These are phyloP conservation scores for Lycocerus yunnanus DNA, from an alignment of 2,888 invertebrate genomes.

Conservation along the genomic window DNA sequence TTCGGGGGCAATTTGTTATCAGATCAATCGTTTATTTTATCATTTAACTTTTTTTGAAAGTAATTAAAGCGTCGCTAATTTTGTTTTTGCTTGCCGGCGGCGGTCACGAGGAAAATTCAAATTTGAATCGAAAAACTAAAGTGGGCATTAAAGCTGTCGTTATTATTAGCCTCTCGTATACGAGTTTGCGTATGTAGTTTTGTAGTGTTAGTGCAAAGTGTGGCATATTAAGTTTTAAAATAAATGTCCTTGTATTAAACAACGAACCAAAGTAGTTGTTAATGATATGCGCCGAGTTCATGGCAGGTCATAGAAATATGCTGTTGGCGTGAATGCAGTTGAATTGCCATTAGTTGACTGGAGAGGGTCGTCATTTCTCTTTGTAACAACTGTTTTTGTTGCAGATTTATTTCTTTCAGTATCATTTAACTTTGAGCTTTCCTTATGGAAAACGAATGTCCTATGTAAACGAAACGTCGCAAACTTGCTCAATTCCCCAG, in stretches of 20 bases:
- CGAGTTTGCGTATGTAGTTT: not conserved
- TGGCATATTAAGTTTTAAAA: slow-evolving; percentile 28
- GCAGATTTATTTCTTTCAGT: slow-evolving; percentile 4
- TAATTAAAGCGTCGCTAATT: not conserved
- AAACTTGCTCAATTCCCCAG: not conserved
- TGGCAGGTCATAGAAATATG: slow-evolving; percentile 36
- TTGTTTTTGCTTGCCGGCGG: not conserved
- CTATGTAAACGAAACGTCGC: not conserved
- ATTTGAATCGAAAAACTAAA: not conserved
- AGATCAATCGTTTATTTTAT: not conserved
- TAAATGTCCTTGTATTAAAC: slow-evolving; percentile 39
- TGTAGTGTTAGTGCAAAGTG: slow-evolving; percentile 8
- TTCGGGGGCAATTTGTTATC: not conserved
- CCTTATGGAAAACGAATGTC: not conserved
- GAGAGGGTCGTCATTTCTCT: slow-evolving; percentile 15
- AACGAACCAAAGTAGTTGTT: slow-evolving; percentile 31
- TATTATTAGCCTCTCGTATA: not conserved
- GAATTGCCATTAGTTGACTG: slow-evolving; percentile 19
- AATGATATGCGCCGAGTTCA: slow-evolving; percentile 33
- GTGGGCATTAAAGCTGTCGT: not conserved
- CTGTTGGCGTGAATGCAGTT: slow-evolving; percentile 20
- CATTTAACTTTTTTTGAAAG: not conserved
- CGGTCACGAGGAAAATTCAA: not conserved
- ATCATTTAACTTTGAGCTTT: slow-evolving; percentile 3
- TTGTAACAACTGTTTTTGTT: slow-evolving; percentile 13